A percentile compares a stretch with the other conserved stretches of the same genome.
Evolutionary conservation across 2,888 invertebrate genomes (phyloP).

Genomic region (Acrobasis repandana): DNA sequence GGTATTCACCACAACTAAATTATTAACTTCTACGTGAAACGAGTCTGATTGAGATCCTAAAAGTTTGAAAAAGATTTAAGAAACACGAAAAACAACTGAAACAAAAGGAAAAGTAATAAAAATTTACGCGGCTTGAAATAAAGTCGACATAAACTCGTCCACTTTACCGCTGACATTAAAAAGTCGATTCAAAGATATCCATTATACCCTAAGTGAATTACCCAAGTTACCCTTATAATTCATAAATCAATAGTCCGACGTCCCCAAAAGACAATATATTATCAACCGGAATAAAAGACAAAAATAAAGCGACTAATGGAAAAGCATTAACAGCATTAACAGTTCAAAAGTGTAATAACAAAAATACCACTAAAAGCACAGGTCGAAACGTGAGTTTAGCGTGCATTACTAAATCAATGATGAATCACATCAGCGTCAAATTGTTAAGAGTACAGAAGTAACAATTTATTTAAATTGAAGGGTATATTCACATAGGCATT

Average conservation of each 20-base stretch:
- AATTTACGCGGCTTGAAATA: not conserved
- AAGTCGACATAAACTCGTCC: not conserved
- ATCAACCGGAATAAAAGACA: conserved; percentile 11
- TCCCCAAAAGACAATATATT: conserved; percentile 10
- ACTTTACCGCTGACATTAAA: not conserved
- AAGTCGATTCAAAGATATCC: conserved; percentile 4
- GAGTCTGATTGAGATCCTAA: too few relatives aligned
- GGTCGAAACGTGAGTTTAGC: conserved; percentile 43
- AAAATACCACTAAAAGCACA: conserved; percentile 46
- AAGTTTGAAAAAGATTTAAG: too few relatives aligned
- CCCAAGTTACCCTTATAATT: conserved; percentile 1
- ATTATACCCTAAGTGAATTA: conserved; percentile 12
- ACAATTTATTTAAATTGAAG: not conserved
- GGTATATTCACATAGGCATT: too few relatives aligned
- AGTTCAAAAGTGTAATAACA: conserved; percentile 46
- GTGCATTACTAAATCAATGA: conserved; percentile 53
- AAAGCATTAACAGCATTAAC: conserved; percentile 35
- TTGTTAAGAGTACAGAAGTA: not conserved
- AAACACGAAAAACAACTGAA: not conserved
- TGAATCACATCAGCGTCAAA: conserved; percentile 48
- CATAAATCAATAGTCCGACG: conserved; percentile 18
- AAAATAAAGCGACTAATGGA: conserved; percentile 37
- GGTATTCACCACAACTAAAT: too few relatives aligned
- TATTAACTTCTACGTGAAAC: too few relatives aligned
- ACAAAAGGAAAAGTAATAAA: not conserved